A percentile compares a stretch with the other conserved stretches of the same genome.
phyloP scores from a whole-genome alignment of 2,797 vertebrate species.

The Thaleichthys pacificus region DNA sequence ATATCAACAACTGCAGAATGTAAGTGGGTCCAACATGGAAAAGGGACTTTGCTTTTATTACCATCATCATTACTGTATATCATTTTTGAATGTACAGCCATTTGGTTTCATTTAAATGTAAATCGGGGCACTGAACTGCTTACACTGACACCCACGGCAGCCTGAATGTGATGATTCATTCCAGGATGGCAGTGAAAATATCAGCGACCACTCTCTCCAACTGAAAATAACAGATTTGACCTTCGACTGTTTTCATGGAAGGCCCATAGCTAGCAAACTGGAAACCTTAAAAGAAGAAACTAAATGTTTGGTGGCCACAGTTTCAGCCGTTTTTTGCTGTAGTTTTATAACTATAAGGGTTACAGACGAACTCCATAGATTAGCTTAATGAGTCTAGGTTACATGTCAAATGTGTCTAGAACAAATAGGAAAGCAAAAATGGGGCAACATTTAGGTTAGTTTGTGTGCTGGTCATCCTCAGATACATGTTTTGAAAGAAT shows the following conservation, averaged over 20 bases:
- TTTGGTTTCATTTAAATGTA: conserved; percentile 85
- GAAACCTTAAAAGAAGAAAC: conserved; percentile 39
- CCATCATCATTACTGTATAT: conserved; percentile 75
- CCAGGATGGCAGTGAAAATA: conserved; percentile 54
- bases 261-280: conserved; percentile 40
- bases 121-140: conserved; percentile 71
- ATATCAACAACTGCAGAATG: conserved; percentile 55
- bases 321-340: conserved; percentile 4
- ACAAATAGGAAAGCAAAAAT: no score
- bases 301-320: conserved; percentile 16
- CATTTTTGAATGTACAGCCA: conserved; percentile 72
- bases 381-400: conserved; percentile 8
- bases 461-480: no score
- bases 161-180: conserved; percentile 72
- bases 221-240: conserved; percentile 69
- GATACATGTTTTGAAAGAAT: no score
- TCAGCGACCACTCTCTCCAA: conserved; percentile 55
- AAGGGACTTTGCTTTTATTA: conserved; percentile 70
- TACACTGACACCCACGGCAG: conserved; percentile 59
- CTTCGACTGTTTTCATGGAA: conserved; percentile 59
- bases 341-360: conserved; percentile 30
- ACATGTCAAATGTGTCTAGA: conserved; percentile 19
- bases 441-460: neutral
- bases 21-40: conserved; percentile 57
- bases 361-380: conserved; percentile 25